Percentiles rank a stretch among this genome's conserved stretches.
Evolutionary conservation across 2,888 invertebrate species (phyloP).

Genomic region (Tubiluchus corallicola): DNA sequence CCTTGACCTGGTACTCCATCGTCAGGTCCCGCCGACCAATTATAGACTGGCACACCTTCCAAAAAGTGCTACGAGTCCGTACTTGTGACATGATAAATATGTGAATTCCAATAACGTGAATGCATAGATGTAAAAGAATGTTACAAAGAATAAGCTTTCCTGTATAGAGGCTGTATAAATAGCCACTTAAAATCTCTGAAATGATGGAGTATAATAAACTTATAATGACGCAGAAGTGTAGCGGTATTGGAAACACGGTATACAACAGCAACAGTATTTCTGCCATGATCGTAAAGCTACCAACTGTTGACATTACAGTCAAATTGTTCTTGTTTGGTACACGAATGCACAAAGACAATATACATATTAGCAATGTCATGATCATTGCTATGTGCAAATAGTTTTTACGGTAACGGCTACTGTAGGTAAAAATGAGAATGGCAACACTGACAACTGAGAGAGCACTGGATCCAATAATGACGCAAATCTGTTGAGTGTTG

Average conservation of each 20-base stretch:
- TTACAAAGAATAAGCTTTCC: conserved; percentile 29
- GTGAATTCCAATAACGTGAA: conserved; percentile 79
- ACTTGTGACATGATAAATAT: conserved; percentile 68
- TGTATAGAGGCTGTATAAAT: conserved; percentile 13
- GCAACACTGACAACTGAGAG: conserved; percentile 22
- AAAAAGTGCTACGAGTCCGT: conserved; percentile 81
- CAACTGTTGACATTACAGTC: background rate
- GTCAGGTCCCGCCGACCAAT: conserved; percentile 71
- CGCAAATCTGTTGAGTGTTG: conserved; percentile 9
- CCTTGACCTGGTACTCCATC: conserved; percentile 80
- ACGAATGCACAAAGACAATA: conserved; percentile 12
- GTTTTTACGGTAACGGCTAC: conserved; percentile 27
- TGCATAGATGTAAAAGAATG: conserved; percentile 61
- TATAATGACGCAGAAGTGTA: conserved; percentile 61
- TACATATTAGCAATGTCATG: conserved; percentile 27
- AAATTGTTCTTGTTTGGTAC: too few species aligned
- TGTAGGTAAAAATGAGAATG: conserved; percentile 28
- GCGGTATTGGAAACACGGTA: conserved; percentile 73
- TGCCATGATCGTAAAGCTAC: conserved; percentile 30
- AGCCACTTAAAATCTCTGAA: conserved; percentile 52
- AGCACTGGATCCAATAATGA: conserved; percentile 31
- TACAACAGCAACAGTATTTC: conserved; percentile 77
- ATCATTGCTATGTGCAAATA: conserved; percentile 45
- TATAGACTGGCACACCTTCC: conserved; percentile 82
- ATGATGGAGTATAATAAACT: conserved; percentile 61